Base-by-base conservation (phyloP, 1,140 invertebrate genomes). In the Parapsyche elsis region DNA sequence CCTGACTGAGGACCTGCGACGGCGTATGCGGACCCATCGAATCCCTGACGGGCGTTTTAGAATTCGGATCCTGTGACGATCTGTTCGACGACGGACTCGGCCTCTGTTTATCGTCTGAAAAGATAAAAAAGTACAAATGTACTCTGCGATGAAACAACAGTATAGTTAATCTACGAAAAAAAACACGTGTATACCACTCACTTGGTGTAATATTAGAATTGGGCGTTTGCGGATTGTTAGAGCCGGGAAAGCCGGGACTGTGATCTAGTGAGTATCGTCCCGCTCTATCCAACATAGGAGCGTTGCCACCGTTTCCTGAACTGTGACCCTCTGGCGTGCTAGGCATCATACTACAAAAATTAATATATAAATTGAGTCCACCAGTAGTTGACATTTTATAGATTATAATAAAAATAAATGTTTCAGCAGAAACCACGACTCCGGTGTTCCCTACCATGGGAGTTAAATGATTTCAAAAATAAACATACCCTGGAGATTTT, bases 401-500 rank as follows among this genome's bases (percentile, higher is more conserved):
- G 46, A 9, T 10, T 49, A n/a, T n/a, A 49, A 10, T 53, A 53
- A 9, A 10, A 10, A 10, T 53, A 53, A 53, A 53, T n/a, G n/a
- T n/a, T n/a, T n/a, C n/a, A n/a, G n/a, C n/a, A n/a, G n/a, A n/a
- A 10, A 53, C 46, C n/a, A n/a, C n/a, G 46, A n/a, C 46, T 10
- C 9, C 46, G n/a, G 46, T n/a, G n/a, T 53, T 9, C 46, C n/a
- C 9, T 9, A 16, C n/a, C 9, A 9, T 7, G n/a, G n/a, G n/a
- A n/a, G n/a, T n/a, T n/a, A n/a, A n/a, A 38, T 38, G 7, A 75
- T 21, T 75, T 75, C 1, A 75, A 21, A 79, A 76, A 80, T 82
- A 78, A 80, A 82, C 73, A 89, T 88, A 93, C 92, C 91, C 89
- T 4, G 90, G 90, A 80, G 90, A 91, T 85, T 90, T 90, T 82